Conservation (phyloP, 2,113 vertebrate species). For the Patagioenas fasciata region DNA sequence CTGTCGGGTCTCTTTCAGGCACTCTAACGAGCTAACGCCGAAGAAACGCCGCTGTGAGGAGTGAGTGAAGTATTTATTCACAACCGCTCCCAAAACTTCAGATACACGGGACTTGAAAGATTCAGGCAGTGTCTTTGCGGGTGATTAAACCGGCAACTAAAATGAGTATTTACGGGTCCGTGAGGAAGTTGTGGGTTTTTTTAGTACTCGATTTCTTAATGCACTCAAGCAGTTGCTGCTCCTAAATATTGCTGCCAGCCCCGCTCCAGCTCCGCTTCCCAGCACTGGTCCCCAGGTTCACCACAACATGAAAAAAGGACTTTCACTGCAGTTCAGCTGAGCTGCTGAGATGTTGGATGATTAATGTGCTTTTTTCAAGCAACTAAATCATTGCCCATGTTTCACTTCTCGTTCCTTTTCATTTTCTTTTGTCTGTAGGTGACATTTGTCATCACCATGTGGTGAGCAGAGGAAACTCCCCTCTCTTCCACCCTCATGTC, state of each 20-base stretch:
- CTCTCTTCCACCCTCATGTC: not conserved
- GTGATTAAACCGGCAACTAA: conserved; percentile 1
- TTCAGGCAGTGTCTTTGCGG: not conserved
- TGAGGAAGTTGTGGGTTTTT: not conserved
- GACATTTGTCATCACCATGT: conserved; percentile 38
- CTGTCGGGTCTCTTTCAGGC: not conserved
- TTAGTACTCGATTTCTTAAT: not conserved
- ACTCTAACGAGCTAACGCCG: not conserved
- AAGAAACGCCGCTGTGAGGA: not conserved
- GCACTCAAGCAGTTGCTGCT: not conserved
- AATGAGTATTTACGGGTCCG: not conserved
- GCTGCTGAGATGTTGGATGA: not conserved
- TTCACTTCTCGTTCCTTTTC: conserved; percentile 21
- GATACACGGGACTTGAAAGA: not conserved
- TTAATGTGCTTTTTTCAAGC: conserved; percentile 21
- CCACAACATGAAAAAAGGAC: not conserved
- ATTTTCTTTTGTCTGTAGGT: conserved; percentile 62
- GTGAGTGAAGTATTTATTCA: conserved; percentile 21
- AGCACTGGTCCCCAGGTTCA: not conserved
- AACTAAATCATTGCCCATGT: not conserved
- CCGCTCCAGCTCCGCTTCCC: not conserved
- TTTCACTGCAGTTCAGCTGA: not conserved
- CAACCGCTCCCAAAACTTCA: not conserved
- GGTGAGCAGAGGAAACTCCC: conserved; percentile 42
- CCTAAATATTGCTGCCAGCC: not conserved